Percentiles rank a stretch among this genome's conserved stretches.
phyloP scores from a whole-genome alignment of 2,797 vertebrate genomes.

The Anguilla pacifica region DNA sequence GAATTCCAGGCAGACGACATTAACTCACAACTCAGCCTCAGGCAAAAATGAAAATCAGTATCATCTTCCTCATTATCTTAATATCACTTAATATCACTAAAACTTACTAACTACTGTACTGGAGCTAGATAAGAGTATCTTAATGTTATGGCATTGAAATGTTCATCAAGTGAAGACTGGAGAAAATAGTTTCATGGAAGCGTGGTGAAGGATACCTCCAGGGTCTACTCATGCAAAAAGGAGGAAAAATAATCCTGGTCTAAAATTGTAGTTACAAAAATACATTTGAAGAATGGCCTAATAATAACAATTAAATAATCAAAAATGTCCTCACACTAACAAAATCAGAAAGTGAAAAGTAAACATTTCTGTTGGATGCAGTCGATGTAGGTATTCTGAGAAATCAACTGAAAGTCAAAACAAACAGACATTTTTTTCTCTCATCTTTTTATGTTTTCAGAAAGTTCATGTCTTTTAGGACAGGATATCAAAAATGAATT shows the following conservation, averaged over 20 bases:
- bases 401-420: conserved; percentile 46
- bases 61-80: no score
- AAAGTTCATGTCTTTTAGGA: conserved; percentile 43
- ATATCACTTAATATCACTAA: no score
- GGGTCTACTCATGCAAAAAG: conserved; percentile 31
- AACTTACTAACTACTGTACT: no score
- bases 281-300: conserved; percentile 51
- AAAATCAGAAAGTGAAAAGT: conserved; percentile 54
- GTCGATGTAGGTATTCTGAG: conserved; percentile 38
- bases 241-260: conserved; percentile 43
- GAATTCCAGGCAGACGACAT: no score
- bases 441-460: conserved; percentile 27
- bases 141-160: neutral
- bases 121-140: neutral
- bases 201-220: conserved; percentile 36
- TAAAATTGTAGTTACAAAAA: conserved; percentile 46
- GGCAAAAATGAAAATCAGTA: no score
- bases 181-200: neutral
- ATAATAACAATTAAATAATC: conserved; percentile 60
- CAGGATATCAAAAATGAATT: conserved; percentile 47
- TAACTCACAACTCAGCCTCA: no score
- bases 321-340: conserved; percentile 48
- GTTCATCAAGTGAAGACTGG: neutral
- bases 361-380: conserved; percentile 70
- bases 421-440: conserved; percentile 39